Percentiles rank a stretch among this genome's conserved stretches.
These are phyloP conservation scores for Desmophyllum pertusum DNA, from an alignment of 92 coral and sea anemone species.

Conservation along the genomic window DNA sequence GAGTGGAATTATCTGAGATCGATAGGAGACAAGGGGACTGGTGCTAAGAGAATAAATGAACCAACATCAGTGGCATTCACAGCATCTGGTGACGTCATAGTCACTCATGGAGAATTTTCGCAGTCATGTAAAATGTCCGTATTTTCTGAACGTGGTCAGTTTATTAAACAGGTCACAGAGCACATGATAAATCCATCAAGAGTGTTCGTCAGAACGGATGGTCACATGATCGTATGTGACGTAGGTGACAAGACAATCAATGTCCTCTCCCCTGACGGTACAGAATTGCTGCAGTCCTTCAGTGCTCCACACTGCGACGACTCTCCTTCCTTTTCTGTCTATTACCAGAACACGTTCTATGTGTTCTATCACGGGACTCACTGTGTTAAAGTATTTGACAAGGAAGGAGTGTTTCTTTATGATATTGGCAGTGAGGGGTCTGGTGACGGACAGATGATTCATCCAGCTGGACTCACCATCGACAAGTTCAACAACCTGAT, in stretches of 20 bases:
- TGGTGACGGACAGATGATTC: slow-evolving; percentile 44
- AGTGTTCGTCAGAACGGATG: slow-evolving; percentile 4
- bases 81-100: slow-evolving; percentile 6
- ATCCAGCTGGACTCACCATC: slow-evolving; percentile 48
- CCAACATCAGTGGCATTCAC: slow-evolving; percentile 25
- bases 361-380: neutral
- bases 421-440: slow-evolving; percentile 37
- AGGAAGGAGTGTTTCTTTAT: slow-evolving; percentile 38
- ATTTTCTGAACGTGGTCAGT: slow-evolving; percentile 55
- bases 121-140: neutral
- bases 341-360: neutral
- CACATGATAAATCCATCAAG: neutral
- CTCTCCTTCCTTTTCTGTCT: neutral
- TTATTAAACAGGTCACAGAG: slow-evolving; percentile 37
- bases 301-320: neutral
- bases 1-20: neutral
- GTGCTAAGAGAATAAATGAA: neutral
- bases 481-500: slow-evolving; percentile 46
- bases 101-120: neutral
- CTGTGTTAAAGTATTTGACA: slow-evolving; percentile 42
- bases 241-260: neutral
- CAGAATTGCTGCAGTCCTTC: neutral
- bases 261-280: slow-evolving; percentile 13
- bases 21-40: neutral
- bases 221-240: neutral